Evolutionary conservation across 2,797 vertebrate species (phyloP).

Genomic region (Chloroceryle amazona): DNA sequence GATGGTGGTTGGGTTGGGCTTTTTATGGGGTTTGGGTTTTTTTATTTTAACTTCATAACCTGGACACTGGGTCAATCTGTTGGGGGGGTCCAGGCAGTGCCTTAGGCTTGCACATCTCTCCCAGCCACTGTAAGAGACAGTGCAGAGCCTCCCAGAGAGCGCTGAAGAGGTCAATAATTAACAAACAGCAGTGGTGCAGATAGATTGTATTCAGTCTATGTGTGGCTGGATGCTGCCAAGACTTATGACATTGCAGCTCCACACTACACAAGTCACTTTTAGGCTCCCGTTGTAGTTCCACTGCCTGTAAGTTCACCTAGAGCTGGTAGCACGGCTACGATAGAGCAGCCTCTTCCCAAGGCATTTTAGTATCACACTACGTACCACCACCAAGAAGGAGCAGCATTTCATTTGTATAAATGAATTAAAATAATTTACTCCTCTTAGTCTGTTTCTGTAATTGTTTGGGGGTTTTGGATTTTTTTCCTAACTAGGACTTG

Average conservation of each 20-base stretch:
- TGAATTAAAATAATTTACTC: constrained; percentile 27
- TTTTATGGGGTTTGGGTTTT: not conserved
- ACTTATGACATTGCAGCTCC: not conserved
- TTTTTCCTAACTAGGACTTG: constrained; percentile 1
- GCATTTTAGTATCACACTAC: not conserved
- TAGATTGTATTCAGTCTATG: not conserved
- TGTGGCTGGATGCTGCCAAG: not conserved
- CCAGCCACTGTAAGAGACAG: not conserved
- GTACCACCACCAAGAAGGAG: not conserved
- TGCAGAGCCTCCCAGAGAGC: not conserved
- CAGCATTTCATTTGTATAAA: constrained; percentile 11
- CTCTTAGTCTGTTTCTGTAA: constrained; percentile 23
- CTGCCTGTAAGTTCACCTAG: not conserved
- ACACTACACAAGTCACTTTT: not conserved
- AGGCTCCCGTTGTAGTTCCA: not conserved
- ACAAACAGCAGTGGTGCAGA: not conserved
- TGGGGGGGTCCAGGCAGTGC: not conserved
- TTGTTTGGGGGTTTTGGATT: not conserved
- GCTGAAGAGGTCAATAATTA: not conserved
- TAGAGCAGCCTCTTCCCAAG: not conserved
- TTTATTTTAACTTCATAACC: not conserved
- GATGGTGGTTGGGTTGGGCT: too few relatives aligned
- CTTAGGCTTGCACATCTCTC: not conserved
- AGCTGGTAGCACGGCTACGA: not conserved
- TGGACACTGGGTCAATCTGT: too few relatives aligned